Conservation (phyloP, 1,140 invertebrate genomes). For the Diorhabda carinulata region DNA sequence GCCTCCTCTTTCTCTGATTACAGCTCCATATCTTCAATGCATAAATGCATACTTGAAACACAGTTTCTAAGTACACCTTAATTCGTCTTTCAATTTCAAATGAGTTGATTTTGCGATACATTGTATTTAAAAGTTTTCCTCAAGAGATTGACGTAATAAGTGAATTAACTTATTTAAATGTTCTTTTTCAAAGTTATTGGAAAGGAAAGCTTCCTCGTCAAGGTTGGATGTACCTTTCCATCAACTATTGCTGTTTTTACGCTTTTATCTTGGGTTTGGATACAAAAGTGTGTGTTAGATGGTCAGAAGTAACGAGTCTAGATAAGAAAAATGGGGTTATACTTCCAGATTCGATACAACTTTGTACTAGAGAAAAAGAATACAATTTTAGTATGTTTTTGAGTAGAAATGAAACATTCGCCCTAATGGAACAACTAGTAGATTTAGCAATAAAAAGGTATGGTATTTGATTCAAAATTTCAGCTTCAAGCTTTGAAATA, state of each 20-base stretch:
- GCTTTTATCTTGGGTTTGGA: constrained; percentile 90
- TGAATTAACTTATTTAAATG: constrained; percentile 5
- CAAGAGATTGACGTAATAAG: not conserved
- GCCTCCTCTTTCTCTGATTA: no score
- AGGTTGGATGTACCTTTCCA: constrained; percentile 93
- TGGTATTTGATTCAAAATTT: constrained; percentile 10
- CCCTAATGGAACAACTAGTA: constrained; percentile 89
- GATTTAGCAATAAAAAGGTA: constrained; percentile 94
- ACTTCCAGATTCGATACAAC: constrained; percentile 82
- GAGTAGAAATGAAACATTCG: constrained; percentile 83
- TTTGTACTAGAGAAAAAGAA: constrained; percentile 76
- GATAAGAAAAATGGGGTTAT: constrained; percentile 73
- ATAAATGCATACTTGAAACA: no score
- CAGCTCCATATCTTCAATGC: no score
- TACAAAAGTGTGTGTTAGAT: constrained; percentile 80
- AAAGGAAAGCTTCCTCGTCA: constrained; percentile 87
- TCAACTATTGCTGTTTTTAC: constrained; percentile 95
- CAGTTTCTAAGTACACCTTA: no score
- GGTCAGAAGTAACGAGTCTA: constrained; percentile 74
- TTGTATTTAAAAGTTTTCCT: not conserved
- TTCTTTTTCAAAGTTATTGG: constrained; percentile 73
- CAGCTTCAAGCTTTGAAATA: not conserved
- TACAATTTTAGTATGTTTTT: constrained; percentile 89
- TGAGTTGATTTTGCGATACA: no score
- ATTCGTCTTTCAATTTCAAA: no score